A percentile compares a stretch with the other conserved stretches of the same genome.
These are phyloP conservation scores for Leptura quadrifasciata DNA, from an alignment of 2,888 invertebrate species.

Conservation along the genomic window DNA sequence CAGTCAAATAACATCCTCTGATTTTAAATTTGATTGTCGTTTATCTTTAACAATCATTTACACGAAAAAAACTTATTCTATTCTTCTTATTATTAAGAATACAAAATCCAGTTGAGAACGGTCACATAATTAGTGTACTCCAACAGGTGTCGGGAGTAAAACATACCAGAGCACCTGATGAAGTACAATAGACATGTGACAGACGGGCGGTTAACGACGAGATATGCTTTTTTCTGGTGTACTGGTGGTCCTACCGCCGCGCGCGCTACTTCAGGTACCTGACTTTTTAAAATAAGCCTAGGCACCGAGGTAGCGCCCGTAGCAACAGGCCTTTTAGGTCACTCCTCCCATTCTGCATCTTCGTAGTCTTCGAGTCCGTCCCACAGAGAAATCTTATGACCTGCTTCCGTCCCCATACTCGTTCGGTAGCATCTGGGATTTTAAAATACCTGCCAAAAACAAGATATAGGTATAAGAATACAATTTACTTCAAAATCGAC, in stretches of 20 bases:
- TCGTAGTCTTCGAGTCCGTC: constrained; percentile 41
- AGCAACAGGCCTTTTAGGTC: constrained; percentile 74
- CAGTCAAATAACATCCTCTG: no score
- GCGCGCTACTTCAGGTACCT: constrained; percentile 99
- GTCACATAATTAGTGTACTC: constrained; percentile 97
- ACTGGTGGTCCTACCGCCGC: constrained; percentile 79
- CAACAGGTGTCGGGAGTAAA: constrained; percentile 97
- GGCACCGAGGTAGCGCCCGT: constrained; percentile 94
- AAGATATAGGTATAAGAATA: no score
- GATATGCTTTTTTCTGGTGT: neutral
- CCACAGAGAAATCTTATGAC: constrained; percentile 12
- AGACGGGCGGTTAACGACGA: constrained; percentile 70
- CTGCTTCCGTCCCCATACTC: neutral
- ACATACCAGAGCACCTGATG: constrained; percentile 99
- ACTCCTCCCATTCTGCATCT: constrained; percentile 41
- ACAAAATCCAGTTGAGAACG: constrained; percentile 70
- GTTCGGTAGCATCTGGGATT: no score
- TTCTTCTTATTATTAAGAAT: no score
- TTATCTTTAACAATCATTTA: neutral
- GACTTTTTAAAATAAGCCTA: constrained; percentile 87
- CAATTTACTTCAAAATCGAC: no score
- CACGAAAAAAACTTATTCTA: neutral
- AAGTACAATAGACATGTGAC: constrained; percentile 99
- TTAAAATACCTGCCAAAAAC: no score
- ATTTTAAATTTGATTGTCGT: no score